Base-by-base conservation (phyloP, 2,888 invertebrate genomes). In the Drosophila falleni region DNA sequence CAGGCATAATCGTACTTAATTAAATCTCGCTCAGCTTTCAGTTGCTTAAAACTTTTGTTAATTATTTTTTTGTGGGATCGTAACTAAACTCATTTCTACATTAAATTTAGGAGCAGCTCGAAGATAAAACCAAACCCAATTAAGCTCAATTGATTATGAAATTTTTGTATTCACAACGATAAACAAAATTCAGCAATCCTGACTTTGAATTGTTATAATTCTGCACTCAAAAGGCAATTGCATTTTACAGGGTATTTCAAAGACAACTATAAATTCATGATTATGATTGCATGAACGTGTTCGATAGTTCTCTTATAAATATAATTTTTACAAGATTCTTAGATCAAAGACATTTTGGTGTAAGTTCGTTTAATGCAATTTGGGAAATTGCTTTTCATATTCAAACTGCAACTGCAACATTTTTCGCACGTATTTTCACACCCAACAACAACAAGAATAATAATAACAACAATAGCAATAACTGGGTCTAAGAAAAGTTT, bases 371-470 rank as follows among this genome's bases (percentile, higher is more conserved):
- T 26, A 50, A 75, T 65, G 73, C 50, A 64, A 76, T 81, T 74
- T 41, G 8, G 29, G 15, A 69, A 80, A 80, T 70, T 59, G 55
- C 59, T 70, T 63, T 63, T 64, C 50, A 42, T 49, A 51, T 67
- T 33, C 50, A 62, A 61, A 44, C 37, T 70, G 74, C 54, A 61
- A 44, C 37, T 70, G 74, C 54, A 71, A 77, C 71, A 50, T 35
- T 69, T 69, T 76, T 78, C 44, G 68, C 81, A 82, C 83, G 83
- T 82, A 69, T 60, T 78, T 65, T 42, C 33, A 16, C 51, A 51
- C 37, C 46, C 37, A 60, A 42, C 46, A 51, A 50, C 19, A 70
- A 44, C 10, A 35, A 60, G n/a, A 50, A 16, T 13, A 53, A 64
- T 23, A 23, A 23, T n/a, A 46, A 9, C 33, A 50, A 41, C 23